Evolutionary conservation across 2,888 invertebrate genomes (phyloP).

Genomic region (Agrotis ipsilon): DNA sequence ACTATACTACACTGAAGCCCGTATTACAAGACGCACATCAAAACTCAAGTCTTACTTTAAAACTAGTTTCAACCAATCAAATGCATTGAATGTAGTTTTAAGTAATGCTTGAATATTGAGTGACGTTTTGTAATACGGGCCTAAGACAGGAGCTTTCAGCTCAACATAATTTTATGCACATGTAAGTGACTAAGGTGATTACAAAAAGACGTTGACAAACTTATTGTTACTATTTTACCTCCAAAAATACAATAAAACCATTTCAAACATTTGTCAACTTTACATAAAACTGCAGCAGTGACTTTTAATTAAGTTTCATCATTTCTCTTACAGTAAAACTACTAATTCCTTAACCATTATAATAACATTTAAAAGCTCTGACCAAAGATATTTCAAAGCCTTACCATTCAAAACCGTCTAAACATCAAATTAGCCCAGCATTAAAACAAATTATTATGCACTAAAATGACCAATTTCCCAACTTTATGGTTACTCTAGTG

Average conservation of each 20-base stretch:
- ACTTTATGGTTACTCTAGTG: conserved; percentile 56
- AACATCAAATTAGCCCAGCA: conserved; percentile 20
- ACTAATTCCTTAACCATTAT: not conserved
- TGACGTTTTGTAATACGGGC: no score
- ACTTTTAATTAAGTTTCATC: not conserved
- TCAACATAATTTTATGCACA: not conserved
- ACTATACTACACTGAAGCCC: no score
- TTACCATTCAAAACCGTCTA: conserved; percentile 4
- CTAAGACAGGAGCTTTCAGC: not conserved
- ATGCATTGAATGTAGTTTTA: no score
- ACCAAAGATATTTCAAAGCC: conserved; percentile 24
- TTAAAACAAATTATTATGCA: conserved; percentile 34
- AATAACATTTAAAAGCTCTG: not conserved
- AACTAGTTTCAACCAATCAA: no score
- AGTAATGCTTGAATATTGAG: no score
- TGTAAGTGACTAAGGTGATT: not conserved
- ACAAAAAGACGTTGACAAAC: no score
- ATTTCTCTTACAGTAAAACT: not conserved
- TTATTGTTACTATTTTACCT: not conserved
- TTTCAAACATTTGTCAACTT: not conserved
- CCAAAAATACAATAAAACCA: no score
- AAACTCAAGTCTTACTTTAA: no score
- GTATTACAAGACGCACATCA: no score
- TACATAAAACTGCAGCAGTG: not conserved
- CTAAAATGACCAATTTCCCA: conserved; percentile 31